Conservation (phyloP, 2,113 vertebrate genomes). For the Sinocyclocheilus grahami region DNA sequence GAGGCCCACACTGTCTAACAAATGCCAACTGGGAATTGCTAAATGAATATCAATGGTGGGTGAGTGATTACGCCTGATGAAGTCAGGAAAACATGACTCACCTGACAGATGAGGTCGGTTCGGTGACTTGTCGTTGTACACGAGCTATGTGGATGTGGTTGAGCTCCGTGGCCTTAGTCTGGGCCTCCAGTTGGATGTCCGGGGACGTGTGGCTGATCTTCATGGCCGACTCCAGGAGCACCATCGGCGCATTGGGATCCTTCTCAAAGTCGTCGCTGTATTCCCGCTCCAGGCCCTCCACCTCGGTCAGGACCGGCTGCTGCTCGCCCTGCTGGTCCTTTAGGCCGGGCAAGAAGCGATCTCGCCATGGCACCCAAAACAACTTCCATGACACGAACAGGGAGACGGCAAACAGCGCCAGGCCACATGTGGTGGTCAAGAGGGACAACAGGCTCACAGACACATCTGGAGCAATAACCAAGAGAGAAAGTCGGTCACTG, state of each 20-base stretch:
- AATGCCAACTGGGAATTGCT: constrained; percentile 33
- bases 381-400: constrained; percentile 99
- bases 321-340: constrained; percentile 88
- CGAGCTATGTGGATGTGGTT: constrained; percentile 79
- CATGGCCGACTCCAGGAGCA: constrained; percentile 84
- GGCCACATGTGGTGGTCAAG: constrained; percentile 80
- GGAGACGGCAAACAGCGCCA: constrained; percentile 94
- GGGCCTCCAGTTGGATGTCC: constrained; percentile 87
- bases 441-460: constrained; percentile 79
- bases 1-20: constrained; percentile 5
- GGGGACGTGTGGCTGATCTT: constrained; percentile 99
- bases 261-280: constrained; percentile 88
- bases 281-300: constrained; percentile 87
- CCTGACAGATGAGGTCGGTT: constrained; percentile 90
- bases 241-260: constrained; percentile 69
- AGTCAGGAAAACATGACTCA: constrained; percentile 71
- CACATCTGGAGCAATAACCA: constrained; percentile 68
- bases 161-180: constrained; percentile 82
- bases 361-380: constrained; percentile 95
- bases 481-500: not conserved
- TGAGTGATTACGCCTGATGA: constrained; percentile 5
- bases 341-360: constrained; percentile 81
- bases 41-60: constrained; percentile 25
- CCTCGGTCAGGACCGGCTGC: constrained; percentile 84
- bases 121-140: constrained; percentile 91